Evolutionary conservation across 2,797 vertebrate species (phyloP).

Genomic region (Falco rusticolus): DNA sequence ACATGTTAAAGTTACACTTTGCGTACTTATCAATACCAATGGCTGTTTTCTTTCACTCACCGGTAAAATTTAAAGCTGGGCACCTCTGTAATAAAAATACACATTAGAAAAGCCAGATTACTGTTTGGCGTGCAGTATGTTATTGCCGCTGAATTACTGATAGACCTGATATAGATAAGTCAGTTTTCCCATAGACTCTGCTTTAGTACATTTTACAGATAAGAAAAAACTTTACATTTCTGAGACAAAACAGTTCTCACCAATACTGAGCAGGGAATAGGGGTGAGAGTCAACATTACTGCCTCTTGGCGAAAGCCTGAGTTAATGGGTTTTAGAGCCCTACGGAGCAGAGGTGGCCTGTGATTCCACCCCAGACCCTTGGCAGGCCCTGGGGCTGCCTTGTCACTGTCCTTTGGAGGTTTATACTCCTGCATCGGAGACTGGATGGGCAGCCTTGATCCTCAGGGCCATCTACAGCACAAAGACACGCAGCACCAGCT

Average conservation of each 20-base stretch:
- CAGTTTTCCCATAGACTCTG: not conserved
- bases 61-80: not conserved
- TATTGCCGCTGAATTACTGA: not conserved
- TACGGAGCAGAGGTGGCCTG: not conserved
- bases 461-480: not conserved
- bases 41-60: not conserved
- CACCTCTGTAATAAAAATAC: not conserved
- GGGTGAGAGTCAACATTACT: not conserved
- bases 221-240: not conserved
- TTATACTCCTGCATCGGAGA: not conserved
- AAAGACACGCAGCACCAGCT: rapidly evolving
- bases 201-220: not conserved
- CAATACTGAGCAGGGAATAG: not conserved
- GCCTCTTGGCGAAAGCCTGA: not conserved
- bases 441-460: not conserved
- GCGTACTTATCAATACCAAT: not conserved
- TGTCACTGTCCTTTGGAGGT: rapidly evolving
- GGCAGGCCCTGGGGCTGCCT: not conserved
- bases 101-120: constrained; percentile 17
- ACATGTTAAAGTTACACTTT: constrained; percentile 14
- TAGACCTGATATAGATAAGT: not conserved
- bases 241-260: not conserved
- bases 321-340: not conserved
- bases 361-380: not conserved
- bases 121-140: not conserved